These are phyloP conservation scores for Mongoloraphidia duomilia DNA, from an alignment of 2,888 invertebrate genomes.

Conservation along the genomic window DNA sequence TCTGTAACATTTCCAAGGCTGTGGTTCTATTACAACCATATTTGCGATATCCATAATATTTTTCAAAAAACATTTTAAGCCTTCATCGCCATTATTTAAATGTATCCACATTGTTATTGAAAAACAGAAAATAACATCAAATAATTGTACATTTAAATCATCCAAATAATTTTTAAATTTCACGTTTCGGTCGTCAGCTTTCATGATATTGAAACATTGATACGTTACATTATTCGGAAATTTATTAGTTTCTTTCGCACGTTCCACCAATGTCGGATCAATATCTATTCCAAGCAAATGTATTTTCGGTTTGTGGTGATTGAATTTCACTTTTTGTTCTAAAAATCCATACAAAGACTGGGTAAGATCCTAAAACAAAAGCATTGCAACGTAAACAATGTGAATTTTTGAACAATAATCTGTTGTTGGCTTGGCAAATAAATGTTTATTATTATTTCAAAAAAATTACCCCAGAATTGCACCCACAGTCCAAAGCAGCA, in stretches of 20 bases:
- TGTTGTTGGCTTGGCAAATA: too few species aligned
- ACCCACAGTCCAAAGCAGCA: conserved; percentile 56
- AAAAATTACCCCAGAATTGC: conserved; percentile 55
- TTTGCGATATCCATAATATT: conserved; percentile 37
- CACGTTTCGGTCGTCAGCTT: conserved; percentile 21
- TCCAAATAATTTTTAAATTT: conserved; percentile 35
- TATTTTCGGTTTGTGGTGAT: conserved; percentile 19
- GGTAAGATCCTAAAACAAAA: conserved; percentile 46
- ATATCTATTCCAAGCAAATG: conserved; percentile 58
- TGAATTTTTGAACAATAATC: conserved; percentile 4
- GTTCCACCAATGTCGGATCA: conserved; percentile 50
- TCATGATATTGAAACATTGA: conserved; percentile 45
- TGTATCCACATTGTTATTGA: conserved; percentile 88
- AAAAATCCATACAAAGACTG: conserved; percentile 39
- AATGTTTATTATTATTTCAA: not conserved
- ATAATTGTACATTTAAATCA: conserved; percentile 30
- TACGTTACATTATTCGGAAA: conserved; percentile 35
- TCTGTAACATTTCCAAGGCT: conserved; percentile 74
- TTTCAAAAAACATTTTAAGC: conserved; percentile 46
- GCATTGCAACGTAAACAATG: conserved; percentile 7
- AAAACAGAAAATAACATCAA: conserved; percentile 62
- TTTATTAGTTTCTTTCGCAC: conserved; percentile 42
- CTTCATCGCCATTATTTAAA: conserved; percentile 65
- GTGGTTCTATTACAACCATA: conserved; percentile 61
- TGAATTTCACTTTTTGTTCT: conserved; percentile 26